Base-by-base conservation (phyloP, 2,113 vertebrate genomes). In the Tauraco erythrolophus region DNA sequence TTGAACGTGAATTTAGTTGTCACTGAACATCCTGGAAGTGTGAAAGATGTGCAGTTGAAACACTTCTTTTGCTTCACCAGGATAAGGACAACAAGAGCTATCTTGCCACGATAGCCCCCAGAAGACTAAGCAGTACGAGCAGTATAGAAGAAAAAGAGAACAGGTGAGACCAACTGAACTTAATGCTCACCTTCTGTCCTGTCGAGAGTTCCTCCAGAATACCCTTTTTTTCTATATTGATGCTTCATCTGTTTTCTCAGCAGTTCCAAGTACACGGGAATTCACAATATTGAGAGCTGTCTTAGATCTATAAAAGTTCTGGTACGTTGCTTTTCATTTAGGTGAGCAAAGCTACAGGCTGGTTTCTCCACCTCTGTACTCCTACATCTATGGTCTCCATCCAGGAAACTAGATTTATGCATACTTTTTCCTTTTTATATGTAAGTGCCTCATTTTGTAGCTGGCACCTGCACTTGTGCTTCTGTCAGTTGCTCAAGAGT, bases 81-180 rank as follows among this genome's bases (percentile, higher is more conserved):
- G 98, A 98, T 68, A 98, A 97, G 94, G 98, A 98, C 77, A 98
- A 72, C 96, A 98, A 96, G 96, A 97, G 92, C 92, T 98, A 96
- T 80, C 95, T 98, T 82, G 97, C 97, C 78, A 97, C 98, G 17
- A 95, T 98, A 93, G 95, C 92, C 33, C 95, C 98, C 64, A 96
- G 98, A 94, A 98, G 97, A 85, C 96, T 98, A n/a, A 97, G 91
- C 88, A 98, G 93, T 66, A 88, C 96, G 0, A 94, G 95, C 5
- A 98, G 98, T 48, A 86, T 95, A 66, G 98, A 98, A 94, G 98
- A 98, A 90, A 98, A 98, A 84, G 98, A 98, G 79, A 98, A 98
- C 97, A 98, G 98, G 98, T 98, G 96, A 97, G 94, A 46, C 56
- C 80, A 50, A 70, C 53, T 86, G n/a, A 77, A 48, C n/a, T 56